Evolutionary conservation across 2,113 vertebrate species (phyloP), one percentile per base, ranked within the genome.

Genomic region (Eonycteris spelaea): DNA sequence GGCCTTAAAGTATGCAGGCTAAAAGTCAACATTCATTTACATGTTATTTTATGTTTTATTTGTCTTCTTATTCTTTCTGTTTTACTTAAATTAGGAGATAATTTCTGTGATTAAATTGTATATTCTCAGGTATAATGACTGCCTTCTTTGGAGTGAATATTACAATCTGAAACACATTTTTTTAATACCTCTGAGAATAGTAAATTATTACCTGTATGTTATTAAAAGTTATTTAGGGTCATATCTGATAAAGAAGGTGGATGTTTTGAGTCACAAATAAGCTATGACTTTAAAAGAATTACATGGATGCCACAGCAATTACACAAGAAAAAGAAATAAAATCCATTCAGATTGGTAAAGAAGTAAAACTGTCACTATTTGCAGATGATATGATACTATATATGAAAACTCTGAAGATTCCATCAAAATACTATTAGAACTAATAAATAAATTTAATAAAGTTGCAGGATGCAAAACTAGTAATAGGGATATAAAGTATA

Each of bases 61-160:
- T 88, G 55, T 91, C 77, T 91, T 14, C 53, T 93, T 68, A 86
- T 97, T 55, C 40, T 26, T 94, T 94, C 26, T 89, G 35, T 82
- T 92, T 95, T 86, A 84, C 30, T 74, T 94, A 89, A 92, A 73
- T 80, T 82, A 75, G 40, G 18, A 71, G 2, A 65, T 35, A 70
- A 63, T 3, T 48, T 16, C 65, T 74, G 2, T 85, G 26, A 80
- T 4, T 92, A 87, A 85, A 88, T 28, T 88, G 18, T 83, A 38
- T 61, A 61, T 90, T 73, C 30, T 11, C 33, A 84, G 0, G 26
- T 95, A 80, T 88, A 55, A 93, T 10, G 14, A 28, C n/a, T 80
- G 5, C 19, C 30, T 84, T 43, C 26, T 21, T 79, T 93, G 70
- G 48, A 95, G 55, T 65, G n/a, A 18, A 86, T 90, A 51, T 86